These are phyloP conservation scores for Yponomeuta evonymella DNA, from an alignment of 2,888 invertebrate species.

Conservation along the genomic window DNA sequence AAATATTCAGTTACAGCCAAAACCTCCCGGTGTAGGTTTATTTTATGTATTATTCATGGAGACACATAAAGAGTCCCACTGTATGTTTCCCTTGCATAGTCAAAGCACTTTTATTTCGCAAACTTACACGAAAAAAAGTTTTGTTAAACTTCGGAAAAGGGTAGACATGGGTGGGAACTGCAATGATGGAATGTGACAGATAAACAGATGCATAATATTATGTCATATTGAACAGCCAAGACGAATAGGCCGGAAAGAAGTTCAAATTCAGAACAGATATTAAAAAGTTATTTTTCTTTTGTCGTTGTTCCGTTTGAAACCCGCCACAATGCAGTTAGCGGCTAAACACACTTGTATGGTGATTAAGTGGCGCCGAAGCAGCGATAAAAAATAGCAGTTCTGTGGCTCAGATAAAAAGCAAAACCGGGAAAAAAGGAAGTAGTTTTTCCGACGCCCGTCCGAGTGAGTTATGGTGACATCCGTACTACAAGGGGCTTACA, in stretches of 20 bases:
- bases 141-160: not conserved
- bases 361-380: not conserved
- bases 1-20: constrained; percentile 9
- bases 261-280: not conserved
- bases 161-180: no score
- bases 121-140: not conserved
- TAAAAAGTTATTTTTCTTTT: not conserved
- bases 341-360: not conserved
- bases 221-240: no score
- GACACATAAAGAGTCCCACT: constrained; percentile 10
- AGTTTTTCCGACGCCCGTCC: not conserved
- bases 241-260: not conserved
- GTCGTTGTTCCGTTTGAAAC: not conserved
- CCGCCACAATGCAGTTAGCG: not conserved
- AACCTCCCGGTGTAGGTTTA: constrained; percentile 1
- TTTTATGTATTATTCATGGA: constrained; percentile 14
- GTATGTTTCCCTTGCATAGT: constrained; percentile 1
- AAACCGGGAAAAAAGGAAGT: not conserved
- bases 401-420: not conserved
- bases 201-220: no score
- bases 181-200: no score
- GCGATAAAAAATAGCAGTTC: not conserved
- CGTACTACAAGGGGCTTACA: not conserved
- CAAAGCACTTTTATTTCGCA: not conserved
- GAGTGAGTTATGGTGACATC: constrained; percentile 6